phyloP scores from a whole-genome alignment of 2,113 vertebrate genomes.

The Leiothrix lutea region DNA sequence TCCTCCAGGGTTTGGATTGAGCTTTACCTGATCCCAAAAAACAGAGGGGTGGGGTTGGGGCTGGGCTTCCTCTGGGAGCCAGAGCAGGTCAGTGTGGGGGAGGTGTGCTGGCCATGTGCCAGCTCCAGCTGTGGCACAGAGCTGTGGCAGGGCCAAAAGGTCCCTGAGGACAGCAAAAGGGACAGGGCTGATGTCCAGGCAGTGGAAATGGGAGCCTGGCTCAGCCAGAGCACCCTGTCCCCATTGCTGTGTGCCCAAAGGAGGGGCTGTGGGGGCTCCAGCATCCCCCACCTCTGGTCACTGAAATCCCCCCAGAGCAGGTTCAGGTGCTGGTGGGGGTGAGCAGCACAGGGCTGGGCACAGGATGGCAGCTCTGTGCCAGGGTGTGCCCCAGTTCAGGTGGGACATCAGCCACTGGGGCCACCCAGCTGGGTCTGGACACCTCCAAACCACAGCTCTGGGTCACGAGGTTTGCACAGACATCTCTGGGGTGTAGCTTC shows the following conservation, averaged over 20 bases:
- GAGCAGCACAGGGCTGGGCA: neutral
- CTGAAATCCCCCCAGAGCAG: neutral
- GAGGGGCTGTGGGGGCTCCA: accelerated
- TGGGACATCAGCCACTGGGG: neutral
- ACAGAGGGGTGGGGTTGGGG: accelerated
- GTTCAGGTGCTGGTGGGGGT: neutral
- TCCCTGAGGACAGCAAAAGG: neutral
- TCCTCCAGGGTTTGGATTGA: accelerated
- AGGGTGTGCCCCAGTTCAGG: accelerated
- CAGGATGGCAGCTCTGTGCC: neutral
- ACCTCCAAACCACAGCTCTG: neutral
- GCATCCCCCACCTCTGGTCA: neutral
- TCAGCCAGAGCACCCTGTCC: neutral
- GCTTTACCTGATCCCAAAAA: neutral
- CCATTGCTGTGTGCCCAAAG: neutral
- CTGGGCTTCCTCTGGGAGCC: neutral
- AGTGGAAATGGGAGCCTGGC: accelerated
- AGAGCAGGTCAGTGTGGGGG: neutral
- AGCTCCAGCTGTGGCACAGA: neutral
- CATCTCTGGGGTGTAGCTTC: neutral
- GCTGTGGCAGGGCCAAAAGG: accelerated
- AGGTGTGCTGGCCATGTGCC: neutral
- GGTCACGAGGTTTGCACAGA: neutral
- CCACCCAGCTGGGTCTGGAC: neutral
- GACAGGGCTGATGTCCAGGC: neutral